These are phyloP conservation scores for Gonioctena quinquepunctata DNA, from an alignment of 1,140 invertebrate species.

Conservation along the genomic window DNA sequence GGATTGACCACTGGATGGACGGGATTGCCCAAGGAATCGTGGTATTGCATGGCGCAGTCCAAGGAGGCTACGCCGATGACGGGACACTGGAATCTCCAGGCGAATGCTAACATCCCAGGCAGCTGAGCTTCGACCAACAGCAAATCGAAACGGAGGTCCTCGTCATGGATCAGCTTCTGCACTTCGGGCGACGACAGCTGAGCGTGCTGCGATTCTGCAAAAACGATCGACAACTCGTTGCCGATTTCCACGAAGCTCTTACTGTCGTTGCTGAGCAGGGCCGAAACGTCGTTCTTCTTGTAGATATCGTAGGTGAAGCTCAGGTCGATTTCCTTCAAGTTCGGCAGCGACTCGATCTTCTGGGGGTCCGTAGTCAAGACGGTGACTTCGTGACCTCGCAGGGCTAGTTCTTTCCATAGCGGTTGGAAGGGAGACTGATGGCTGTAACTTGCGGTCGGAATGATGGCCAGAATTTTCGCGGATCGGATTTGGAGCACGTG, in stretches of 20 bases:
- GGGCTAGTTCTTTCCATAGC: slow-evolving; percentile 37
- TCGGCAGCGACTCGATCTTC: slow-evolving; percentile 17
- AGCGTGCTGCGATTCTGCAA: slow-evolving; percentile 10
- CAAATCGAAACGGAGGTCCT: slow-evolving; percentile 48
- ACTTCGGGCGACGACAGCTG: slow-evolving; percentile 39
- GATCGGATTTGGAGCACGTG: not conserved
- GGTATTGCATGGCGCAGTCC: slow-evolving; percentile 21
- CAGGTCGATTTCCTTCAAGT: slow-evolving; percentile 34
- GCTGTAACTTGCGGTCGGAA: slow-evolving; percentile 30
- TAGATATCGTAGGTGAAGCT: slow-evolving; percentile 30
- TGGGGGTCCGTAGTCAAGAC: slow-evolving; percentile 47
- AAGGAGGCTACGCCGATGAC: slow-evolving; percentile 35
- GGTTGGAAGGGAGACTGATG: slow-evolving; percentile 36
- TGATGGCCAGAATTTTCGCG: slow-evolving; percentile 31
- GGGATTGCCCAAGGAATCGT: slow-evolving; percentile 53
- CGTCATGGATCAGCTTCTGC: slow-evolving; percentile 46
- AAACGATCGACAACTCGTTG: slow-evolving; percentile 10
- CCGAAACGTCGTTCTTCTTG: slow-evolving; percentile 28
- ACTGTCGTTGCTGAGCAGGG: slow-evolving; percentile 21
- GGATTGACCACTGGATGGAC: slow-evolving; percentile 57
- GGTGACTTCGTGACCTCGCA: slow-evolving; percentile 51
- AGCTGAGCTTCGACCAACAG: slow-evolving; percentile 47
- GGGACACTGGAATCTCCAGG: slow-evolving; percentile 41
- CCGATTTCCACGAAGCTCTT: slow-evolving; percentile 14
- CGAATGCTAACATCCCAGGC: slow-evolving; percentile 36